phyloP scores from a whole-genome alignment of 92 coral and sea anemone genomes.

The Epizoanthus fatuus region DNA sequence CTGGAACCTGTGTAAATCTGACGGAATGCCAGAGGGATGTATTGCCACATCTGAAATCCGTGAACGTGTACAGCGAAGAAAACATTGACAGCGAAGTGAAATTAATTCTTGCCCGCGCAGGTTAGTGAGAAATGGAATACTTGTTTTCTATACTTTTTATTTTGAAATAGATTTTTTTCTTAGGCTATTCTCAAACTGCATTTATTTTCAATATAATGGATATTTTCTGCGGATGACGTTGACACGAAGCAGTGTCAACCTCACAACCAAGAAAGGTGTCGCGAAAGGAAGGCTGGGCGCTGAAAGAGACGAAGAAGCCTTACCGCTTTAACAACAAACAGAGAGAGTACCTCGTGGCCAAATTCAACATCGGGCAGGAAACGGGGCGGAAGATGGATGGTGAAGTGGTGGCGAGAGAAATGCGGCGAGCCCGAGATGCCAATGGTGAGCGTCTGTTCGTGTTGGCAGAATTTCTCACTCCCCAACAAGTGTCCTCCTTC shows the following conservation, averaged over 20 bases:
- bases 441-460: constrained; percentile 45
- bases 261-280: no score
- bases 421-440: constrained; percentile 34
- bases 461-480: constrained; percentile 32
- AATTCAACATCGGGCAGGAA: constrained; percentile 46
- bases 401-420: constrained; percentile 28
- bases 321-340: constrained; percentile 26
- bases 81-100: constrained; percentile 27
- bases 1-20: neutral
- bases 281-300: constrained; percentile 37
- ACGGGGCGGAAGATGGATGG: constrained; percentile 43
- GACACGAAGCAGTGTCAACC: neutral
- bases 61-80: constrained; percentile 1
- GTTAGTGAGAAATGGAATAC: constrained; percentile 3
- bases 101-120: constrained; percentile 13
- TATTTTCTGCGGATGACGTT: neutral
- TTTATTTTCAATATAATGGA: neutral
- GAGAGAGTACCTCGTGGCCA: constrained; percentile 33
- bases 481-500: constrained; percentile 41
- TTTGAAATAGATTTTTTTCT: neutral
- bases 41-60: constrained; percentile 3
- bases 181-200: neutral
- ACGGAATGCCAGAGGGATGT: constrained; percentile 2
- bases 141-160: no score
- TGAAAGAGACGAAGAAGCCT: constrained; percentile 33